Evolutionary conservation across 1,140 invertebrate genomes (phyloP), one percentile per base, ranked within the genome.

Genomic region (Drosophila persimilis): DNA sequence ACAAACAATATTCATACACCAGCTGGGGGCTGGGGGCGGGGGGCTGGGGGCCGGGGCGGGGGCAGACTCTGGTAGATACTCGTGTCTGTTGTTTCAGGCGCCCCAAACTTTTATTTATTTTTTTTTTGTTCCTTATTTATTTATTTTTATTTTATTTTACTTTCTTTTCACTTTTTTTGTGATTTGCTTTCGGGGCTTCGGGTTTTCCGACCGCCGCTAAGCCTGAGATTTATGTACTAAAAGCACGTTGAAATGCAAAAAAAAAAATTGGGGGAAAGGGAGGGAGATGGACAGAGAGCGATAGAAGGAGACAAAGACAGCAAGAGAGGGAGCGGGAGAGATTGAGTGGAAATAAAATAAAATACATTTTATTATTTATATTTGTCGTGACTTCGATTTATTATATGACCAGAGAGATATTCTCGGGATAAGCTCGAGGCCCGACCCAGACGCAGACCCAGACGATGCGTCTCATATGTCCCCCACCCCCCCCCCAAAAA

Each of bases 341-440:
- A 22, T 43, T 35, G 48, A 35, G 77, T 77, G 69, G 59, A 71
- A 85, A 80, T 84, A 76, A 84, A 85, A 86, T 83, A 83, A 83
- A 83, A 81, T 81, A 78, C 79, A 86, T 86, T 80, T 86, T 85
- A 85, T 85, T 85, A 85, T 85, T 85, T 85, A 85, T 85, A 86
- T 85, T 86, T 86, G 81, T 85, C 81, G 67, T 85, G 81, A 85
- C 81, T 85, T 85, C 81, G 81, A 85, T 85, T 85, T 85, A 85
- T 85, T 84, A 80, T 76, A 64, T 46, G 61, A 58, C 75, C 71
- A 71, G 57, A 31, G 31, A 31, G 31, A 6, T 29, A 29, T 29
- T 29, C 6, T 7, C 31, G 0, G 31, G 31, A 31, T 31, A 31
- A 31, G 31, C 31, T 3, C 0, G 7, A 31, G 31, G 31, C 31